Evolutionary conservation across 2,113 vertebrate genomes (phyloP), one percentile per base, ranked within the genome.

Genomic region (Collichthys lucidus): DNA sequence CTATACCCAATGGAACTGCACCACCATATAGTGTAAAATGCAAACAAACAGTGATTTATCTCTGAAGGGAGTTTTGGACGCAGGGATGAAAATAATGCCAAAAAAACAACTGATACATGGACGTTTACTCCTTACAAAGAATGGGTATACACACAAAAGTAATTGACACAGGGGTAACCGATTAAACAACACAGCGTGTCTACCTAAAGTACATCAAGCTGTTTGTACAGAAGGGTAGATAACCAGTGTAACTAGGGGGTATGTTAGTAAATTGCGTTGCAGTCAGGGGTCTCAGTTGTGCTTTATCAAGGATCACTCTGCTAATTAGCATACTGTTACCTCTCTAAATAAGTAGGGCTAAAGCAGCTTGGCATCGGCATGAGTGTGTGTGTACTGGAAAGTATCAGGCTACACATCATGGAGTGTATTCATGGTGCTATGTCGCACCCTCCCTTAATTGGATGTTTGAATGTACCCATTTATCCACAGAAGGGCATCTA

Each of bases 391-490:
- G 62, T 20, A 20, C 63, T n/a, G 56, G 14, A 40, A 55, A 66
- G 77, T 19, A 83, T 87, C 84, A 68, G 56, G 86, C 77, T 31
- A 67, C 79, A 79, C 75, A 44, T 79, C 9, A 84, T 72, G 42
- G 68, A 88, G 85, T 60, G 81, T 77, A 68, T 90, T 82, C 71
- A 73, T 80, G 77, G 84, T 66, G 56, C 75, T 77, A 81, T 80
- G 84, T 86, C 53, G 50, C 80, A 67, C 83, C 80, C 84, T 84
- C 14, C 75, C 82, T 72, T 94, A 94, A 95, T 93, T 94, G 89
- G 90, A 90, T 88, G 88, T 91, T 93, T 93, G 90, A 94, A 90
- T 89, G 88, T 86, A 89, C 77, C 88, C 82, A 90, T 93, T 93
- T 92, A 88, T 92, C 82, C 88, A 74, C 85, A 83, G 83, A 86